Evolutionary conservation across 1,140 invertebrate genomes (phyloP).

Genomic region (Platyura marginata): DNA sequence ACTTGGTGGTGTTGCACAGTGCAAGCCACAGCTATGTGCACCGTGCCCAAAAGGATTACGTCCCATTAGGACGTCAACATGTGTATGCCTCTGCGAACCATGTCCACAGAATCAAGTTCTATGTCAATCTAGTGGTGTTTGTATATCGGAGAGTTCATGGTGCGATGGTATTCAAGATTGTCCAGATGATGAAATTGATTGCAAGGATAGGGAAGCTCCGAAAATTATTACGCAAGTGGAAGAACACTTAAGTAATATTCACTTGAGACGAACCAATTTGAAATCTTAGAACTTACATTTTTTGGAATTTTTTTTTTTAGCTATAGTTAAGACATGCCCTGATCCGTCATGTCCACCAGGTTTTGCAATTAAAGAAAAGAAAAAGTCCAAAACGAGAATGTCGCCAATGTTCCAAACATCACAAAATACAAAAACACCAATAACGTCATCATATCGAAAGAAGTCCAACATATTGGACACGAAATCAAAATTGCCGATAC

Average conservation of each 20-base stretch:
- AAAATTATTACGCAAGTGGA: neutral
- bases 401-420: neutral
- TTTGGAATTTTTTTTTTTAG: constrained; percentile 6
- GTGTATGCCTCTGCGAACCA: constrained; percentile 53
- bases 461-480: neutral
- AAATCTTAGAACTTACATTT: too few species aligned
- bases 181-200: constrained; percentile 62
- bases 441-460: constrained; percentile 1
- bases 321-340: constrained; percentile 16
- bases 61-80: constrained; percentile 26
- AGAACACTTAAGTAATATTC: neutral
- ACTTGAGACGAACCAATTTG: too few species aligned
- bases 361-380: constrained; percentile 26
- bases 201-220: constrained; percentile 16
- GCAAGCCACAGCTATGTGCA: constrained; percentile 44
- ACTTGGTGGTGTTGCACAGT: constrained; percentile 44
- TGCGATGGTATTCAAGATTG: constrained; percentile 72
- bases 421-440: neutral
- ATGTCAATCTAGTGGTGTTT: constrained; percentile 56
- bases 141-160: constrained; percentile 49
- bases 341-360: constrained; percentile 34
- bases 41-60: constrained; percentile 33
- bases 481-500: neutral
- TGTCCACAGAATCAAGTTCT: constrained; percentile 42
- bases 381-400: constrained; percentile 3